Base-by-base conservation (phyloP, 37 sponge, comb jelly and placozoan genomes). In the Haliclona indistincta region DNA sequence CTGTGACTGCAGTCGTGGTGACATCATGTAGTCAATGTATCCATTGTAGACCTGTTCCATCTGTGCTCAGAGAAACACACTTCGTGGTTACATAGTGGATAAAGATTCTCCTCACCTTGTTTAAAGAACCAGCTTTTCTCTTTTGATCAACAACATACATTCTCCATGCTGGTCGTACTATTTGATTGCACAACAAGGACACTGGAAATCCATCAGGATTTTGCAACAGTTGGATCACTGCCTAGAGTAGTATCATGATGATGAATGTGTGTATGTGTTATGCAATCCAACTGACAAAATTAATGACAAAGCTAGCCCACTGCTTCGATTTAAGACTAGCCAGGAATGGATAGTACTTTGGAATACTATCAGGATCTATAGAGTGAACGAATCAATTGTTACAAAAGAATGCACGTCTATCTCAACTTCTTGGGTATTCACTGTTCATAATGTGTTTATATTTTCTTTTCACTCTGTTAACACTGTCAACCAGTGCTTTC, bases 281-380 rank as follows among this genome's bases (percentile, higher is more conserved):
- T n/a, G n/a, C n/a, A n/a, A n/a, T n/a, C n/a, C n/a, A n/a, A 43
- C 74, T 41, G 66, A 89, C 90, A 54, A 82, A 61, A 17, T 91
- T 79, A 2, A 91, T 42, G 25, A 91, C 28, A 15, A 91, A 72
- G 41, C 61, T 56, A n/a, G 88, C 83, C 92, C 89, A 86, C 20
- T 54, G 58, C 44, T 86, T 64, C 4, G 88, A 69, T 47, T 83
- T 62, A 17, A 91, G 68, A 30, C 82, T 75, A 19, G 79, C 77
- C 43, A 91, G 70, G 65, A 86, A 86, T 0, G 89, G 89, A 39
- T 70, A 88, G 86, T 88, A 79, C 44, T 83, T 82, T 1, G 89
- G 89, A 64, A n/a, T n/a, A n/a, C n/a, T n/a, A n/a, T n/a, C n/a
- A n/a, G n/a, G n/a, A n/a, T n/a, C n/a, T n/a, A n/a, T n/a, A n/a